Evolutionary conservation across 2,888 invertebrate genomes (phyloP), one percentile per base, ranked within the genome.

Genomic region (Synergus gifuensis): DNA sequence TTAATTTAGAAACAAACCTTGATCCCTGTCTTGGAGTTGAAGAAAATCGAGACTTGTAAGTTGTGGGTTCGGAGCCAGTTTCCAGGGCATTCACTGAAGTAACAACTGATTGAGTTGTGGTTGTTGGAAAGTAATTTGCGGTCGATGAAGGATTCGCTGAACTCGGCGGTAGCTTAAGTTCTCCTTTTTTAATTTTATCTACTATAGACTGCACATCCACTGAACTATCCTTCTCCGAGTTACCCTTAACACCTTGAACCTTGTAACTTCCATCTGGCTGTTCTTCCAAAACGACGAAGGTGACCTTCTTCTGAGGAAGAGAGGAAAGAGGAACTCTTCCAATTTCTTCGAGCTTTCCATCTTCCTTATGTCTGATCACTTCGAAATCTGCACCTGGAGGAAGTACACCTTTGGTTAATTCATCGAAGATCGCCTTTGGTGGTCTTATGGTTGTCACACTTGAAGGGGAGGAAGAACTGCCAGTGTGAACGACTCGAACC

Each of bases 211-310:
- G 96, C 0, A 97, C 96, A 88, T 97, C 96, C 4, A 95, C 94
- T 0, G 94, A 95, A 11, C 88, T 88, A 73, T 96, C 95, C 84
- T 95, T 95, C 44, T 94, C 94, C 0, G 95, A 94, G 87, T 96
- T 97, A 0, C 97, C 96, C 92, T 96, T 96, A 0, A 97, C 87
- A 2, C 97, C 97, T 90, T 97, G 96, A 0, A 97, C 97, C 92
- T 97, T 97, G 85, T 96, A 96, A 40, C 96, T 96, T 8, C 97
- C 97, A 87, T 97, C 97, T 5, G 96, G 94, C 90, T 97, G 97
- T 89, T 97, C 97, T 91, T 97, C 97, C 14, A 97, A 93, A 66
- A 97, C 95, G 0, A 97, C 97, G 87, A 97, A 97, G 0, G 97
- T 97, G 0, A 97, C 97, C 89, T 97, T 97, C 92, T 97, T 97